Conservation (phyloP, 2,888 invertebrate species). For the Amphimallon solstitiale region DNA sequence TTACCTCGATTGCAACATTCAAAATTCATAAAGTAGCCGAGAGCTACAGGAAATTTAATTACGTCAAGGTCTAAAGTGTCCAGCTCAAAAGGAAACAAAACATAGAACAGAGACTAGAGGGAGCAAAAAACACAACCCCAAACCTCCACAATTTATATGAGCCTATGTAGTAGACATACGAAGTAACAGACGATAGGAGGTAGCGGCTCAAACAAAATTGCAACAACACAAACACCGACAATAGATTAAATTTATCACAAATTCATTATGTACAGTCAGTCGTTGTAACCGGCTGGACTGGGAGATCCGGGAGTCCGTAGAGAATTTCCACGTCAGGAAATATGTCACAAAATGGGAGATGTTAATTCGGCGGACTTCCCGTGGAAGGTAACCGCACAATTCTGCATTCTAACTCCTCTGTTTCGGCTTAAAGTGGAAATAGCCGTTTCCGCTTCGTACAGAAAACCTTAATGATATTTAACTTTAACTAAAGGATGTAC, state of each 20-base stretch:
- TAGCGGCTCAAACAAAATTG: neutral
- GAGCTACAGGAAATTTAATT: too few relatives aligned
- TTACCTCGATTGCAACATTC: too few relatives aligned
- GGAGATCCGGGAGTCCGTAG: neutral
- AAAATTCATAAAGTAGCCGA: too few relatives aligned
- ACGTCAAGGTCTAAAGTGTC: too few relatives aligned
- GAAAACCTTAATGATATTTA: constrained; percentile 26
- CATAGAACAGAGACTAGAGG: too few relatives aligned
- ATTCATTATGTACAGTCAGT: too few relatives aligned
- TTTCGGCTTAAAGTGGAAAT: neutral
- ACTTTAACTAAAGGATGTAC: constrained; percentile 12
- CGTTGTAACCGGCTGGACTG: too few relatives aligned
- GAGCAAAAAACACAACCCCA: too few relatives aligned
- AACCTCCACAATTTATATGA: too few relatives aligned
- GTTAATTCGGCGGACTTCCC: constrained; percentile 29
- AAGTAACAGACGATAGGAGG: neutral
- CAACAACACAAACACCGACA: constrained; percentile 11
- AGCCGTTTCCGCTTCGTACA: neutral
- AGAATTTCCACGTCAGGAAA: constrained; percentile 21
- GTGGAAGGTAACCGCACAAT: constrained; percentile 27
- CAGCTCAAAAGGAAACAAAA: too few relatives aligned
- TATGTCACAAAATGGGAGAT: constrained; percentile 24
- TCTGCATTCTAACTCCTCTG: neutral
- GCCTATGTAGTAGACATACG: neutral
- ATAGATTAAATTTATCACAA: constrained; percentile 28